Conservation (phyloP, 1,140 invertebrate species). For the Euborellia annulipes region DNA sequence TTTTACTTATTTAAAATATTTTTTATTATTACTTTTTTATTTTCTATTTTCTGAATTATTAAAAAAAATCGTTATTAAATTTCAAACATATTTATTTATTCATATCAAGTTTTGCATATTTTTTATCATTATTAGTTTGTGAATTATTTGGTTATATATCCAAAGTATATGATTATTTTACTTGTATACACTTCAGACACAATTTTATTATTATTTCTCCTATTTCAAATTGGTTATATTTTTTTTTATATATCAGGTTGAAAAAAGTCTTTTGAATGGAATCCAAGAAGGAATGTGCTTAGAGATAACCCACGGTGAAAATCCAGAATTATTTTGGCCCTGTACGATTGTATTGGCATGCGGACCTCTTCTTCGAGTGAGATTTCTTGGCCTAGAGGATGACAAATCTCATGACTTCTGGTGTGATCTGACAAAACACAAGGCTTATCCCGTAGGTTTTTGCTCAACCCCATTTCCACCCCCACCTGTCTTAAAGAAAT, state of each 20-base stretch:
- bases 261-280: slow-evolving; percentile 48
- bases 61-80: slow-evolving; percentile 12
- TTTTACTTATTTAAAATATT: too few species aligned
- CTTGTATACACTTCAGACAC: too few species aligned
- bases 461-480: slow-evolving; percentile 25
- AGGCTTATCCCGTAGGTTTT: slow-evolving; percentile 52
- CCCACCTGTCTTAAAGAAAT: too few species aligned
- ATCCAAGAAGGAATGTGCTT: slow-evolving; percentile 54
- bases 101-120: slow-evolving; percentile 8
- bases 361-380: slow-evolving; percentile 45
- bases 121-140: slow-evolving; percentile 1
- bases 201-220: neutral
- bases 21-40: too few species aligned
- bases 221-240: neutral
- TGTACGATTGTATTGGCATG: slow-evolving; percentile 56
- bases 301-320: slow-evolving; percentile 44
- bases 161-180: neutral
- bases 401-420: slow-evolving; percentile 46
- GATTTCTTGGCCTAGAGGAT: slow-evolving; percentile 45
- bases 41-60: too few species aligned
- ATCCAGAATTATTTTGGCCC: slow-evolving; percentile 44
- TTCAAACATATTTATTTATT: slow-evolving; percentile 11
- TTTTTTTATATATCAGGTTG: slow-evolving; percentile 33
- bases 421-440: slow-evolving; percentile 49
- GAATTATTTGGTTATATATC: neutral